Base-by-base conservation (phyloP, 2,797 vertebrate species). In the Graptemys geographica region DNA sequence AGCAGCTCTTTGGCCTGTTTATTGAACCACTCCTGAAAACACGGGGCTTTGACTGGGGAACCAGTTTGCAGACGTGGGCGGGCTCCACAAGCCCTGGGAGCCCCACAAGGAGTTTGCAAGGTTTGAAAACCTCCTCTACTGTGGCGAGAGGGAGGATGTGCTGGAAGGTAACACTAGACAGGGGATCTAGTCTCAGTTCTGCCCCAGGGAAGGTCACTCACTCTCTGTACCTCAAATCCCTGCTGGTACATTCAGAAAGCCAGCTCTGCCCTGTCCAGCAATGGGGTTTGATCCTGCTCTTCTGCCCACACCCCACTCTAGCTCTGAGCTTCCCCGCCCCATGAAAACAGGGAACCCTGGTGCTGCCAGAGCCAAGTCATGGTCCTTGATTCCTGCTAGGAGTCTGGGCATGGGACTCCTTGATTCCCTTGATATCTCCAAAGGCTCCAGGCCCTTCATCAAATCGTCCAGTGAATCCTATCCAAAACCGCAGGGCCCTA, bases 231-330 rank as follows among this genome's bases (percentile, higher is more conserved):
- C 2, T 19, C 69, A 74, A 10, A 9, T 25, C 21, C n/a, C 37
- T 25, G 23, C 37, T 74, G 9, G 4, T 12, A 28, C 79, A 78
- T 76, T 44, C 15, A 13, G 44, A 52, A 6, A 6, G 56, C 10
- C 16, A 0, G 0, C 16, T 69, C 84, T 49, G 33, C 9, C 49
- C 44, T 74, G 16, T 27, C 53, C 65, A 65, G 8, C 9, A 28
- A 19, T 8, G 5, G 15, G 10, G 12, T 51, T 92, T 11, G 57
- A 62, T 62, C 57, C 59, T 33, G 59, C 59, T 62, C 23, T 10
- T 55, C 55, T 55, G 55, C 55, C 55, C 55, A 55, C 55, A 55
- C 23, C 31, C 3, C 3, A 5, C 13, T 0, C 0, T 5, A 1
- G 4, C 49, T 59, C 44, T 31, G 85, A 86, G 25, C 53, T 59